Conservation (phyloP, 2,113 vertebrate species). For the Ginglymostoma cirratum region DNA sequence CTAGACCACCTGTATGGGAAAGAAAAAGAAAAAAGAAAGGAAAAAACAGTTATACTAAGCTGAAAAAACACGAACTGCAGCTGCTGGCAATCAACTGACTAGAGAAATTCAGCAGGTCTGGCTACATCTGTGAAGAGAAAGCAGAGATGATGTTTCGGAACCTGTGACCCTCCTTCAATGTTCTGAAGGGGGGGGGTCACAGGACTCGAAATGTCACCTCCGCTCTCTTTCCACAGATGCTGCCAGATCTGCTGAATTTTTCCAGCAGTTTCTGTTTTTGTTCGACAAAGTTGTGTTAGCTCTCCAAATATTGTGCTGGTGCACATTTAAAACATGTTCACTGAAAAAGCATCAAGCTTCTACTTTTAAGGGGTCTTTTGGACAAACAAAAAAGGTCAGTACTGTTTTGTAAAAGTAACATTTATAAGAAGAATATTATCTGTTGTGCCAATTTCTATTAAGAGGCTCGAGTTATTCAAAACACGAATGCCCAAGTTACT, state of each 20-base stretch:
- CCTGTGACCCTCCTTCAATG: no score
- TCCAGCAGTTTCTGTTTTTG: no score
- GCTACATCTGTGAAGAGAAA: no score
- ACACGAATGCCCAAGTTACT: background rate
- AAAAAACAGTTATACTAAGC: background rate
- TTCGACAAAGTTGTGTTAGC: background rate
- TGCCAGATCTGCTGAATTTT: no score
- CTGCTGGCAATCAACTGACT: no score
- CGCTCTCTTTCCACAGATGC: no score
- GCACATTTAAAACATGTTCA: background rate
- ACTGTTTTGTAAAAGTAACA: background rate
- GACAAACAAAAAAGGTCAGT: no score
- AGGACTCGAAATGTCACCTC: no score
- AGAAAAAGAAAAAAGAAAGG: background rate
- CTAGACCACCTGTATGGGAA: conserved; percentile 73
- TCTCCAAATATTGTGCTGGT: background rate
- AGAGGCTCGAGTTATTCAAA: background rate
- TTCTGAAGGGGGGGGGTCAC: no score
- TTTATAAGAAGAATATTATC: background rate
- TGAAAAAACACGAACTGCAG: background rate
- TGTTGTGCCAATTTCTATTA: background rate
- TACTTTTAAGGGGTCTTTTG: background rate
- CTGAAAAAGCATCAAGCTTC: background rate
- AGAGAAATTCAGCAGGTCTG: no score
- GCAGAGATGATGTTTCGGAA: no score